Percentiles rank a stretch among this genome's conserved stretches.
phyloP scores from a whole-genome alignment of 2,113 vertebrate genomes.

The Galemys pyrenaicus region DNA sequence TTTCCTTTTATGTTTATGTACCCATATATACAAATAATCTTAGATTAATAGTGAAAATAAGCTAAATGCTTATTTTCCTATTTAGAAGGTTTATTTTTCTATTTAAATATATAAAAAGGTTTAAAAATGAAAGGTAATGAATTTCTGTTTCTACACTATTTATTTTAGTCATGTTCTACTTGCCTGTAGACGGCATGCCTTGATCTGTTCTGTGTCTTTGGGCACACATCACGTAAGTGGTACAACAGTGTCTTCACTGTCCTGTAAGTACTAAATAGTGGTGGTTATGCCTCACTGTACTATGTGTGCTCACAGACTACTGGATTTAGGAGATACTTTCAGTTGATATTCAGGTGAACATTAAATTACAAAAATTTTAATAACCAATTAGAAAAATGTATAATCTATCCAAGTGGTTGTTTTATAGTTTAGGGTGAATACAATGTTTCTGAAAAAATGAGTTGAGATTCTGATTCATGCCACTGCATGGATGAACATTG shows the following conservation, averaged over 20 bases:
- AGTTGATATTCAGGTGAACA: background rate
- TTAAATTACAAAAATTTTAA: conserved; percentile 34
- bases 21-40: background rate
- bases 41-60: background rate
- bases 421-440: background rate
- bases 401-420: background rate
- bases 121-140: background rate
- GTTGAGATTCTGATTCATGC: background rate
- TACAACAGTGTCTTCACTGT: background rate
- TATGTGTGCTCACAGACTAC: background rate
- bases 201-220: background rate
- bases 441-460: background rate
- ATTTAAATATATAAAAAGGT: background rate
- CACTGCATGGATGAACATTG: background rate
- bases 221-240: background rate
- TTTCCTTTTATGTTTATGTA: conserved; percentile 1
- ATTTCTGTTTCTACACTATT: background rate
- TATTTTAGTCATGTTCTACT: background rate
- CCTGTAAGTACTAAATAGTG: no score
- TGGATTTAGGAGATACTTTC: background rate
- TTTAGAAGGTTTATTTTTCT: background rate
- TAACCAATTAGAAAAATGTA: background rate
- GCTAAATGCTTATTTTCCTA: background rate
- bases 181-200: background rate
- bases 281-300: no score